Base-by-base conservation (phyloP, 2,888 invertebrate genomes). In the Neelides folsomi region DNA sequence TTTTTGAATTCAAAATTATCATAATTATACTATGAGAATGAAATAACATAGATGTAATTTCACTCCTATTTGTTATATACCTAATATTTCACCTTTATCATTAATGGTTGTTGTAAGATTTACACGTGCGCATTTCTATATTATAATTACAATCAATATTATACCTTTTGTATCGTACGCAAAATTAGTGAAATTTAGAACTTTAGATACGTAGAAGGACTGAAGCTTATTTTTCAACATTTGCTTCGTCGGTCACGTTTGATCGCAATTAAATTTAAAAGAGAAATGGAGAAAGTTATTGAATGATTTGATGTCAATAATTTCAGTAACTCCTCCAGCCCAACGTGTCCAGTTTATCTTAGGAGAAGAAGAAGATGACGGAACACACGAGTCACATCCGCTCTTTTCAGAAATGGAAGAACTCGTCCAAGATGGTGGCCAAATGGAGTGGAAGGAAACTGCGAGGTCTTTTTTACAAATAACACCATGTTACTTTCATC, bases 321-420 rank as follows among this genome's bases (percentile, higher is more conserved):
- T 68, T 69, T n/a, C 72, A 89, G 90, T 82, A 66, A 89, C 88
- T 49, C 89, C 90, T 43, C 95, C 95, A 13, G 86, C 93, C 48
- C 93, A 97, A 73, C 79, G 95, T 67, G 94, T 97, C 48, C 95
- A 95, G 74, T 94, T 93, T 69, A 90, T 97, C 67, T 79, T 97
- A 53, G 94, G 93, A 35, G 93, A 94, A 74, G 93, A 93, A 68
- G 80, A 85, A 58, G 87, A 85, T 66, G 86, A 88, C 71, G 79
- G 77, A 59, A 72, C 77, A 37, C 82, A 85, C 70, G 84, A 86
- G 69, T 83, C 86, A 7, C 94, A 93, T 73, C 90, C 93, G 1
- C 76, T 97, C 37, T 97, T 97, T 76, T 92, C 93, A 50, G 97
- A 98, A 76, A 92, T 98, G 90, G 94, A 90, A 68, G 92, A 93